Evolutionary conservation across 2,797 vertebrate species (phyloP).

Genomic region (Glyptemys insculpta): DNA sequence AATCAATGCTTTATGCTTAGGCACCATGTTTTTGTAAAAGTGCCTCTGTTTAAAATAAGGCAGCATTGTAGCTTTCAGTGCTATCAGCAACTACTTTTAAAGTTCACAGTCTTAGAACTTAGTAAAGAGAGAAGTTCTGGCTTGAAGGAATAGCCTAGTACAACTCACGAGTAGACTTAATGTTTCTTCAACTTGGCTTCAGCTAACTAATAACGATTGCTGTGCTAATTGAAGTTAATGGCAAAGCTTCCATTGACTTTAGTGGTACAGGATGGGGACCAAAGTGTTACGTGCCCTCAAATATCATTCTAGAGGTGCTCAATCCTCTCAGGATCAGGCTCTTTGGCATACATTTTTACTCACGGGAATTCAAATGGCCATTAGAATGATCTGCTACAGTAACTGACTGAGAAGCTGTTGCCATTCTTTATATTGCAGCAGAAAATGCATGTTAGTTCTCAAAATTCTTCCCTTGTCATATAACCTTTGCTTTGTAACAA

Average conservation of each 20-base stretch:
- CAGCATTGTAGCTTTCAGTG: not conserved
- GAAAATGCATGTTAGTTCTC: not conserved
- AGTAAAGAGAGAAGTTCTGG: not conserved
- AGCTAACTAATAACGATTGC: not conserved
- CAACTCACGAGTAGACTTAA: not conserved
- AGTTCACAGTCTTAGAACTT: not conserved
- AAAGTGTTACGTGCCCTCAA: not conserved
- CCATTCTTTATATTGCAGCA: not conserved
- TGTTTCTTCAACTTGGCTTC: not conserved
- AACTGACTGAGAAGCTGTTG: constrained; percentile 10
- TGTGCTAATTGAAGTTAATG: not conserved
- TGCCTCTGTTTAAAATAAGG: constrained; percentile 28
- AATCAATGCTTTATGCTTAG: constrained; percentile 51
- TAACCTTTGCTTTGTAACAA: not conserved
- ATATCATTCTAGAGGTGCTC: not conserved
- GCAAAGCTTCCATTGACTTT: not conserved
- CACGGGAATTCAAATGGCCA: constrained; percentile 12
- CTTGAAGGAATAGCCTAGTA: not conserved
- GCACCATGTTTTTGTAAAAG: constrained; percentile 30
- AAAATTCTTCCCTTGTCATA: not conserved
- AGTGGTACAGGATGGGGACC: not conserved
- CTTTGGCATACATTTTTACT: not conserved
- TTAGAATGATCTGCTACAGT: not conserved
- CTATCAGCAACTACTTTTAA: constrained; percentile 11
- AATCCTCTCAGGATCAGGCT: rapidly evolving